Conservation (phyloP, 2,797 vertebrate genomes). For the Cottoperca gobio region DNA sequence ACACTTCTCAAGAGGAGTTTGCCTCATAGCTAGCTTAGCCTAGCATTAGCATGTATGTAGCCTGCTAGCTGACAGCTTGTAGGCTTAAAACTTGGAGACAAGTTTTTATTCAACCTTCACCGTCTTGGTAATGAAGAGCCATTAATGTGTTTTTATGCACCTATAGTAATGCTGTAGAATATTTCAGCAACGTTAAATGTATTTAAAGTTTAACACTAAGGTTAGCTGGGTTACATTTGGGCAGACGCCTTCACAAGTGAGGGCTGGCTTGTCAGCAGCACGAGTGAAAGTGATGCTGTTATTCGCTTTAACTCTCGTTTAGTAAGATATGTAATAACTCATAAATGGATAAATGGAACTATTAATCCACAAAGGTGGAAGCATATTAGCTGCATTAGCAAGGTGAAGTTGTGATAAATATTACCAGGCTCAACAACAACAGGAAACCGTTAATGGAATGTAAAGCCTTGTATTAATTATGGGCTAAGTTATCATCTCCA, state of each 20-base stretch:
- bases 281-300: constrained; percentile 32
- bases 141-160: neutral
- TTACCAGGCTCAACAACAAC: neutral
- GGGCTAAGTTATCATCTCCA: neutral
- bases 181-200: neutral
- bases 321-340: neutral
- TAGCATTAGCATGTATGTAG: constrained; percentile 76
- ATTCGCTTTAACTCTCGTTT: neutral
- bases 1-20: constrained; percentile 68
- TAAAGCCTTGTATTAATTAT: neutral
- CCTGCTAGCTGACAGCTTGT: constrained; percentile 67
- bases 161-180: fast-evolving
- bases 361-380: neutral
- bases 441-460: neutral
- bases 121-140: neutral
- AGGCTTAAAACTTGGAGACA: constrained; percentile 64
- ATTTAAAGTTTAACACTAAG: constrained; percentile 8
- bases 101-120: constrained; percentile 46
- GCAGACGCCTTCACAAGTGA: constrained; percentile 7
- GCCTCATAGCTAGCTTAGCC: constrained; percentile 73
- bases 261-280: constrained; percentile 21
- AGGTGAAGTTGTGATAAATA: neutral
- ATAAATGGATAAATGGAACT: neutral
- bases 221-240: neutral
- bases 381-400: neutral